A percentile compares a stretch with the other conserved stretches of the same genome.
phyloP scores from a whole-genome alignment of 2,888 invertebrate genomes.

The Notocelia uddmanniana region DNA sequence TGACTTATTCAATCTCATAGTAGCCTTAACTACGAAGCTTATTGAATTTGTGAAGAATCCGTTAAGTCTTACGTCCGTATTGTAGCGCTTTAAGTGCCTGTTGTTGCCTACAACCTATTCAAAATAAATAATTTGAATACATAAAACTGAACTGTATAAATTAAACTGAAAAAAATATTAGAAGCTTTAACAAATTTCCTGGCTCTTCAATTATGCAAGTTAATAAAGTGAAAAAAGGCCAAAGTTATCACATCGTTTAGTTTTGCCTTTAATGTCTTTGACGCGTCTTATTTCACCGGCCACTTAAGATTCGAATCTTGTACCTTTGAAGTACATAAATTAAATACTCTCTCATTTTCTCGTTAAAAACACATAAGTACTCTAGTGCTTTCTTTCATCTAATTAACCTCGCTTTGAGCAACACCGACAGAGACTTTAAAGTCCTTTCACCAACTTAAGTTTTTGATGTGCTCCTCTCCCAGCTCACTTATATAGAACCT shows the following conservation, averaged over 20 bases:
- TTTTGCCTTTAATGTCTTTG: no score
- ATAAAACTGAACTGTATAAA: not conserved
- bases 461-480: constrained; percentile 49
- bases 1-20: no score
- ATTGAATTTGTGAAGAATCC: not conserved
- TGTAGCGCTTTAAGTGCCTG: no score
- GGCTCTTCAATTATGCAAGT: not conserved
- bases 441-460: constrained; percentile 48
- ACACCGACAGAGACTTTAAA: constrained; percentile 48
- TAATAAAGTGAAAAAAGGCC: not conserved
- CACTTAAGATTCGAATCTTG: no score
- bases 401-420: constrained; percentile 43
- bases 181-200: not conserved
- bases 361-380: not conserved
- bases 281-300: not conserved
- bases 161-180: no score
- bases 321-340: no score
- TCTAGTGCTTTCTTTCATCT: constrained; percentile 7
- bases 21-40: no score
- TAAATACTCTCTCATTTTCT: not conserved
- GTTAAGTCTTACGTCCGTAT: not conserved
- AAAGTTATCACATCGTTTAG: no score
- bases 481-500: constrained; percentile 16
- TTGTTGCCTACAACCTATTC: no score
- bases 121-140: no score